Evolutionary conservation across 1,140 invertebrate genomes (phyloP).

Genomic region (Drosophila ficusphila): DNA sequence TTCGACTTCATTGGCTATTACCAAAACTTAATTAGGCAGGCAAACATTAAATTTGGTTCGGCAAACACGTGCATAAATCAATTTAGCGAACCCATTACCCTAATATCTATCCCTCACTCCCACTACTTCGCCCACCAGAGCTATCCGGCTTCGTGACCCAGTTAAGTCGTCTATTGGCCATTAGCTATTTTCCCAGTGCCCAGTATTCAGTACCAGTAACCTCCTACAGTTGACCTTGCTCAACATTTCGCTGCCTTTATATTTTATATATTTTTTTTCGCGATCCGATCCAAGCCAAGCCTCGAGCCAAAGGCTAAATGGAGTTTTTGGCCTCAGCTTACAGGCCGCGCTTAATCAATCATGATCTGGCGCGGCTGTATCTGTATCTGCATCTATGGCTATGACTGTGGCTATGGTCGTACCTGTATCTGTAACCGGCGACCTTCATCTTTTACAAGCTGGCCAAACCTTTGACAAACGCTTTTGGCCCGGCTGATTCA

Average conservation of each 20-base stretch:
- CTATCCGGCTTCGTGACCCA: conserved; percentile 31
- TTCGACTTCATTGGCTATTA: background rate
- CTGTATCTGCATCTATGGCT: conserved; percentile 41
- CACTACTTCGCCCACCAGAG: conserved; percentile 11
- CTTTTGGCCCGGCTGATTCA: conserved; percentile 63
- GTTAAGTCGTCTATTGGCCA: conserved; percentile 30
- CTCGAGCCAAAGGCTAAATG: conserved; percentile 59
- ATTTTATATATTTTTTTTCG: conserved; percentile 4
- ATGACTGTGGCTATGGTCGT: background rate
- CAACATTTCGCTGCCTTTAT: conserved; percentile 35
- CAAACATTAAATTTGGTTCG: conserved; percentile 24
- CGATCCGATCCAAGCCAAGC: conserved; percentile 30
- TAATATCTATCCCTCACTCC: conserved; percentile 33
- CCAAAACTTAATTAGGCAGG: conserved; percentile 16
- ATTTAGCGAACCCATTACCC: conserved; percentile 25
- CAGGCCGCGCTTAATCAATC: conserved; percentile 71
- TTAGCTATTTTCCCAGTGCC: conserved; percentile 17
- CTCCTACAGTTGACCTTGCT: conserved; percentile 55
- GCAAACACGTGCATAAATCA: conserved; percentile 36
- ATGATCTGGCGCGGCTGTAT: conserved; percentile 52
- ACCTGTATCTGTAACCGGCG: conserved; percentile 65
- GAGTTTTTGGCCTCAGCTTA: conserved; percentile 56
- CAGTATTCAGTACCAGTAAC: conserved; percentile 35
- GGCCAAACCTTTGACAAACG: conserved; percentile 72
- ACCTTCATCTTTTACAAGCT: conserved; percentile 78